phyloP scores from a whole-genome alignment of 1,140 invertebrate species.

The Delia radicum region DNA sequence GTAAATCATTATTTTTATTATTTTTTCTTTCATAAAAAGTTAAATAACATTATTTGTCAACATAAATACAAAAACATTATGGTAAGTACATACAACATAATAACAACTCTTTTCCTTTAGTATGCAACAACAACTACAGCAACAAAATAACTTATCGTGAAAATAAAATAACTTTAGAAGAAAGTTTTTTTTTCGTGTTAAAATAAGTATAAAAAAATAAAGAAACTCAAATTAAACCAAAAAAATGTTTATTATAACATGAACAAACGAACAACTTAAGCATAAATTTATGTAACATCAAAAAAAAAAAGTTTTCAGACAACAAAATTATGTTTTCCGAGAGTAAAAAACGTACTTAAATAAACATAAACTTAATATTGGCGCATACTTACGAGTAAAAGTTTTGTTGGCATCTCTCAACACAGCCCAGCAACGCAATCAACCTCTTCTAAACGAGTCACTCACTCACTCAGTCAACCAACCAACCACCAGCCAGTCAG shows the following conservation, averaged over 20 bases:
- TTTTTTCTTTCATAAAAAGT: too few relatives aligned
- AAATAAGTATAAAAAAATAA: not conserved
- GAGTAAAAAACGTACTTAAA: not conserved
- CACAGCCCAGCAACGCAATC: not conserved
- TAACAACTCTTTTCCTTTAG: not conserved
- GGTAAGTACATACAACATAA: not conserved
- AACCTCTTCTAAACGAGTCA: not conserved
- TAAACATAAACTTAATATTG: slow-evolving; percentile 2
- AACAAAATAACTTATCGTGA: not conserved
- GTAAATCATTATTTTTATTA: too few relatives aligned
- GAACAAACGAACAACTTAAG: not conserved
- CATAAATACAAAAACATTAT: not conserved
- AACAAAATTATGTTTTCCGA: not conserved
- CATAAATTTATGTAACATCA: not conserved
- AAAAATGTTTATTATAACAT: not conserved
- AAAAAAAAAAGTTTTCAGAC: not conserved
- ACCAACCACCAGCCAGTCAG: too few relatives aligned
- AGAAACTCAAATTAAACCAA: not conserved
- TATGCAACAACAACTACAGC: not conserved
- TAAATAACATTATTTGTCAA: not conserved
- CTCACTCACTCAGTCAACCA: not conserved
- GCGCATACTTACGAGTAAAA: slow-evolving; percentile 1
- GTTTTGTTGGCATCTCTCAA: not conserved
- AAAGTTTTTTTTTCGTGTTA: not conserved
- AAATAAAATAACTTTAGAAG: not conserved